These are phyloP conservation scores for Biston betularia DNA, from an alignment of 2,888 invertebrate genomes.

Conservation along the genomic window DNA sequence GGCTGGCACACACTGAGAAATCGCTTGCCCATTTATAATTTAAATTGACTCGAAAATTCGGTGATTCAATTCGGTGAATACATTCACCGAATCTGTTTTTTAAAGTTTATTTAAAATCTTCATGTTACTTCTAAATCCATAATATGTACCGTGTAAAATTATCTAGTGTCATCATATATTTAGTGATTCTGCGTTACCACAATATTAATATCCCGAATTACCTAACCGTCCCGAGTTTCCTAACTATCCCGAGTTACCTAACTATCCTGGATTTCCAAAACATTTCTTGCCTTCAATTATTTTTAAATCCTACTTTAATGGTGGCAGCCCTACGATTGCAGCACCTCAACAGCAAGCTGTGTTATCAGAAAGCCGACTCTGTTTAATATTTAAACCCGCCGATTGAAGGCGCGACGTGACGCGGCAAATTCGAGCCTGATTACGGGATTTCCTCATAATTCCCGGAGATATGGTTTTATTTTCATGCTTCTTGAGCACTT, in stretches of 20 bases:
- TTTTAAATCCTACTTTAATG: too few relatives aligned
- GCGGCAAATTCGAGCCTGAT: slow-evolving; percentile 39
- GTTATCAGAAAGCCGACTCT: slow-evolving; percentile 40
- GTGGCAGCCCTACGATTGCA: slow-evolving; percentile 24
- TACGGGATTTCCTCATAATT: slow-evolving; percentile 37
- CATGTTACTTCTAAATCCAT: too few relatives aligned
- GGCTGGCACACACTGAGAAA: slow-evolving; percentile 19
- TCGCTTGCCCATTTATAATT: too few relatives aligned
- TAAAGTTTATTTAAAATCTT: too few relatives aligned
- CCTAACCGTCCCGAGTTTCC: not conserved
- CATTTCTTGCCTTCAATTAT: not conserved
- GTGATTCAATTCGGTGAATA: too few relatives aligned
- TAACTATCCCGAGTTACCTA: not conserved
- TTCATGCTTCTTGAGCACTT: slow-evolving; percentile 17
- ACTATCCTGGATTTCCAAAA: not conserved
- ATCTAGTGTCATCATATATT: too few relatives aligned
- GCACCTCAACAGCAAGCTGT: slow-evolving; percentile 28
- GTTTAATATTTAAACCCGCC: slow-evolving; percentile 42
- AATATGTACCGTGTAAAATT: too few relatives aligned
- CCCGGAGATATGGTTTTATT: slow-evolving; percentile 29
- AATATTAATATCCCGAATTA: too few relatives aligned
- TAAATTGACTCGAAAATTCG: too few relatives aligned
- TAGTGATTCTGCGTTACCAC: too few relatives aligned
- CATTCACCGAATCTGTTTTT: too few relatives aligned
- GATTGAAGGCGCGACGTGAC: slow-evolving; percentile 40